Percentiles rank a stretch among this genome's conserved stretches.
Conservation (phyloP, 2,113 vertebrate species). For the Diadophis punctatus region DNA sequence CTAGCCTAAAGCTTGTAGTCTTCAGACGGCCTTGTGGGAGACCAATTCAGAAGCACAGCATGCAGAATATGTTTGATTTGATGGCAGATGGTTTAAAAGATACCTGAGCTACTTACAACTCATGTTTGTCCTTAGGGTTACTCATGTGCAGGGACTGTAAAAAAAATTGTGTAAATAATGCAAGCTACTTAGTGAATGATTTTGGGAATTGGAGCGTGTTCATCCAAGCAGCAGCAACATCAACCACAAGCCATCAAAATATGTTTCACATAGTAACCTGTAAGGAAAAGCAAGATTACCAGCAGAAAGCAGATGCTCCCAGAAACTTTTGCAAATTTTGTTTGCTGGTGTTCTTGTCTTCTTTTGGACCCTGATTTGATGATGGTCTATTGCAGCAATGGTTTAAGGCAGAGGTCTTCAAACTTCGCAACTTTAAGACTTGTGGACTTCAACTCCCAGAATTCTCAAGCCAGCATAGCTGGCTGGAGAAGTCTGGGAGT, state of each 20-base stretch:
- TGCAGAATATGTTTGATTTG: background rate
- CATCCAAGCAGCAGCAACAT: background rate
- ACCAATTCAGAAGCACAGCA: background rate
- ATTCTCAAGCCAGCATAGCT: too few relatives aligned
- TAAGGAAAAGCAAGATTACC: background rate
- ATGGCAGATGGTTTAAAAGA: background rate
- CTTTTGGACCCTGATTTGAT: background rate
- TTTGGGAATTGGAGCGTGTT: background rate
- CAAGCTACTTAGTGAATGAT: background rate
- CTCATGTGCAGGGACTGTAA: background rate
- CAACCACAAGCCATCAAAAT: background rate
- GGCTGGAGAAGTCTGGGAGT: too few relatives aligned
- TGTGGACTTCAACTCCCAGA: too few relatives aligned
- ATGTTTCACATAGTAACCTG: background rate
- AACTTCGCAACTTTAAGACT: too few relatives aligned
- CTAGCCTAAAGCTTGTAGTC: background rate
- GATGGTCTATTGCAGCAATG: background rate
- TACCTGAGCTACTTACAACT: background rate
- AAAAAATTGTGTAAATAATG: accelerated
- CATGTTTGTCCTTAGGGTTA: background rate
- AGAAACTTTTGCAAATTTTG: background rate
- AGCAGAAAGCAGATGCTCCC: background rate
- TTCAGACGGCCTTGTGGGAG: background rate
- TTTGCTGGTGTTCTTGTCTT: background rate
- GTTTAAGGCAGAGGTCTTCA: too few relatives aligned